Evolutionary conservation across 2,888 invertebrate genomes (phyloP).

Genomic region (Dasypogon diadema): DNA sequence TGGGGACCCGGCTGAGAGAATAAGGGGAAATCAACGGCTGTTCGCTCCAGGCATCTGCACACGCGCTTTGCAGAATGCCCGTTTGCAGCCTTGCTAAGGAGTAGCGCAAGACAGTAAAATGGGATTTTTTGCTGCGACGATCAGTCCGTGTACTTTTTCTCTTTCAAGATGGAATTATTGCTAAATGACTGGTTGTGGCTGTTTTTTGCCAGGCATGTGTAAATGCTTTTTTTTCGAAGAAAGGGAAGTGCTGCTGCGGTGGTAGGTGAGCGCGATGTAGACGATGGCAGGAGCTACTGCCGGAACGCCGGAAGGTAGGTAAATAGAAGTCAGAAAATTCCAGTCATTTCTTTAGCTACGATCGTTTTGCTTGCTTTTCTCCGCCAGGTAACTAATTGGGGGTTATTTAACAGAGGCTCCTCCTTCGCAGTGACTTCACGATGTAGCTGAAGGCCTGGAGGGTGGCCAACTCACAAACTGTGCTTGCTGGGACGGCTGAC

Average conservation of each 20-base stretch:
- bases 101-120: not conserved
- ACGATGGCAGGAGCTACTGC: not conserved
- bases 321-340: conserved; percentile 5
- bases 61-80: not conserved
- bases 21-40: not conserved
- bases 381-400: conserved; percentile 18
- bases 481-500: too few species aligned
- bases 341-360: not conserved
- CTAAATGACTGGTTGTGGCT: not conserved
- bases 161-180: not conserved
- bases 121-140: not conserved
- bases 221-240: not conserved
- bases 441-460: not conserved
- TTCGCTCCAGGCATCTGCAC: not conserved
- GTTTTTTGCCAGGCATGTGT: not conserved
- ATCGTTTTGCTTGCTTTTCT: conserved; percentile 8
- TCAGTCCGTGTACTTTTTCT: not conserved
- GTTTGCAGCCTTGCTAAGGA: too few species aligned
- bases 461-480: too few species aligned
- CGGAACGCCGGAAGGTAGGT: not conserved
- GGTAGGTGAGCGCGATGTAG: not conserved
- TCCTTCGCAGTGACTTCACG: not conserved
- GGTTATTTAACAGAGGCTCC: conserved; percentile 25
- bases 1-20: not conserved
- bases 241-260: not conserved